Evolutionary conservation across 92 coral and sea anemone species (phyloP).

Genomic region (Bergia puertoricense): DNA sequence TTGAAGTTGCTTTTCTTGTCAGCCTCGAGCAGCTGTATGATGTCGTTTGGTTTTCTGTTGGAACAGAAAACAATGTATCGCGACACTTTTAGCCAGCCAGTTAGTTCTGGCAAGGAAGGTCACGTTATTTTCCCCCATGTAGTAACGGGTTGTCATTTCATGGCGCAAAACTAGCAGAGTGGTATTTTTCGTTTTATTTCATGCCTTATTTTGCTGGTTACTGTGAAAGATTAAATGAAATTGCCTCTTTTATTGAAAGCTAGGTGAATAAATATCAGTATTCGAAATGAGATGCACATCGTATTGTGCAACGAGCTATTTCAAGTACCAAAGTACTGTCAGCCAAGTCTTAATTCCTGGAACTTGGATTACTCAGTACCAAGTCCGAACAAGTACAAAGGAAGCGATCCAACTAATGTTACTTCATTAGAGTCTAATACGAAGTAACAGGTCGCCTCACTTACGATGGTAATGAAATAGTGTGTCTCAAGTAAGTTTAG

Average conservation of each 20-base stretch:
- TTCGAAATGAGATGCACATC: neutral
- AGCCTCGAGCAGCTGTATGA: neutral
- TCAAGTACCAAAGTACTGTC: neutral
- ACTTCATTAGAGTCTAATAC: neutral
- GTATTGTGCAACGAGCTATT: neutral
- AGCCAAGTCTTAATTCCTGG: too few relatives aligned
- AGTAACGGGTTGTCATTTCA: too few relatives aligned
- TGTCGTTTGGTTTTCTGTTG: neutral
- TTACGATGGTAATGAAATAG: neutral
- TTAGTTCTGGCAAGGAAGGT: neutral
- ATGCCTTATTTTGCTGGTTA: too few relatives aligned
- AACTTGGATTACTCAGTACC: neutral
- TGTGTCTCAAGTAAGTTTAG: neutral
- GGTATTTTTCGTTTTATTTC: neutral
- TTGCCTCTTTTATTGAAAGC: neutral
- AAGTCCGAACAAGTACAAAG: neutral
- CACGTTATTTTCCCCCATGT: too few relatives aligned
- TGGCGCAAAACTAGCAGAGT: neutral
- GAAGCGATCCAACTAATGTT: neutral
- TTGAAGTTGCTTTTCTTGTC: too few relatives aligned
- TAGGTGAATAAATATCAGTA: neutral
- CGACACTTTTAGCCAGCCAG: neutral
- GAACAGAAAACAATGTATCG: too few relatives aligned
- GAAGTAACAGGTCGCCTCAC: neutral
- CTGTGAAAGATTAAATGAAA: neutral